Conservation (phyloP, 2,113 vertebrate species). For the Crotophaga sulcirostris region DNA sequence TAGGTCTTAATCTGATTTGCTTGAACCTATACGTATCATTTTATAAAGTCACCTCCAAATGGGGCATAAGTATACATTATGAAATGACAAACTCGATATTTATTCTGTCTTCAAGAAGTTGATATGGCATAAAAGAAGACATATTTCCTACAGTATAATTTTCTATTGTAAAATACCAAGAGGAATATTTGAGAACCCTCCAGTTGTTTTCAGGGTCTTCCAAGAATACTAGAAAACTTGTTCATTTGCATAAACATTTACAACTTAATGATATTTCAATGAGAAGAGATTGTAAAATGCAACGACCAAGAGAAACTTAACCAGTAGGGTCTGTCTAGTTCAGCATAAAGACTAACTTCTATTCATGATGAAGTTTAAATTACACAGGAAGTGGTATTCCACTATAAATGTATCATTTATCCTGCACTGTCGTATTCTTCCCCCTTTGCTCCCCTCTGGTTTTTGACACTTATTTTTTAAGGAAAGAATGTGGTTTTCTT, state of each 20-base stretch:
- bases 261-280: neutral
- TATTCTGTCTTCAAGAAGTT: neutral
- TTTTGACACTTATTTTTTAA: neutral
- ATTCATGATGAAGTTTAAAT: neutral
- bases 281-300: neutral
- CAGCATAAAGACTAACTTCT: neutral
- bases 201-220: neutral
- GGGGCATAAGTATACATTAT: neutral
- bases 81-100: neutral
- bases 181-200: neutral
- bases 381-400: neutral
- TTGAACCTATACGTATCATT: neutral
- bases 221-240: neutral
- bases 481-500: neutral
- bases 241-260: neutral
- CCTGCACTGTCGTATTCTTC: neutral
- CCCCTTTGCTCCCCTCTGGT: rapidly evolving
- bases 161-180: neutral
- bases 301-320: neutral
- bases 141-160: neutral
- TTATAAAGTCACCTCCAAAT: neutral
- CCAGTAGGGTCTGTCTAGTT: neutral
- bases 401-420: neutral
- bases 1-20: neutral
- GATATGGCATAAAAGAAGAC: neutral